Evolutionary conservation across 2,113 vertebrate species (phyloP), one percentile per base, ranked within the genome.

Genomic region (Cairina moschata): DNA sequence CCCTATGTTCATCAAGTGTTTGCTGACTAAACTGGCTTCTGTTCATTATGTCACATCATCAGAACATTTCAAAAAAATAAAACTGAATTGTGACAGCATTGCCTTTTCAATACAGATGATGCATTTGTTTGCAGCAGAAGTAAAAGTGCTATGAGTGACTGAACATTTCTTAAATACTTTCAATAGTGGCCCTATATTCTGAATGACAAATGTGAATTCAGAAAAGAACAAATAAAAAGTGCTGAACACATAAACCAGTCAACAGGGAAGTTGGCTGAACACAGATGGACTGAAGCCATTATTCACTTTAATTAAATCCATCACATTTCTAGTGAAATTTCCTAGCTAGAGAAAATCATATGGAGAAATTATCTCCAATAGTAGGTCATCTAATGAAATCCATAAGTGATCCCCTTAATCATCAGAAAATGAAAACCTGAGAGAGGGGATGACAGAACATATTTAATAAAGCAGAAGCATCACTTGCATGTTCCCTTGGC

Each of bases 191-290:
- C 50, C 82, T 95, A 94, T 93, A 93, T 95, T 95, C 82, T 32
- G 29, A 83, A 85, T 86, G 90, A 95, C 94, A 95, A 96, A 97
- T 14, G 8, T 77, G 95, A 88, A 76, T 85, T 86, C 90, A 90
- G 78, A 79, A 92, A 91, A 91, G 82, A 94, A 85, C 54, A 94
- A 84, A 95, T 94, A 83, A 96, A 95, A 96, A 93, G 82, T 95
- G 78, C 87, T 85, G 78, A 91, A 82, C 82, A 79, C 78, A 87
- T 85, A 94, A 96, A 93, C 42, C 59, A 83, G 86, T 87, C 94
- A 95, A 79, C 84, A 83, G 81, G 84, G 66, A 95, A 95, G 84
- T 74, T 82, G 87, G 91, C 0, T 3, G 86, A 88, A 79, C 71
- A 55, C 91, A 95, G 82, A 91, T 31, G 86, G 91, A 55, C 75